Evolutionary conservation across 1,140 invertebrate species (phyloP).

Genomic region (Sarcophaga bullata): DNA sequence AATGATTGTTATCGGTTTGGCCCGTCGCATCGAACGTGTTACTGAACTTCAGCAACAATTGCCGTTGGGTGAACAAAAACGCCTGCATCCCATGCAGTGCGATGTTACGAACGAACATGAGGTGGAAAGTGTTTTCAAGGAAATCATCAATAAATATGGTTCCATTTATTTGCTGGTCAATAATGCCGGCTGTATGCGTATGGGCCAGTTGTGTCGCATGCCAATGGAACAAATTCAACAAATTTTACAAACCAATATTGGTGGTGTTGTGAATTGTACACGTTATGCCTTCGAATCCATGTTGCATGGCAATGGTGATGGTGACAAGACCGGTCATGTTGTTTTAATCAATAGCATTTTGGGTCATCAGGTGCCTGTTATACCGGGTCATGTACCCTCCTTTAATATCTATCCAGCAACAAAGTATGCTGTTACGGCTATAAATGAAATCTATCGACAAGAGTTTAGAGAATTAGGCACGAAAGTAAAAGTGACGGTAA

Average conservation of each 20-base stretch:
- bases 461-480: conserved; percentile 44
- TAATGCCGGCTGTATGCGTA: conserved; percentile 72
- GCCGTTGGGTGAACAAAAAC: conserved; percentile 50
- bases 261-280: conserved; percentile 73
- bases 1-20: conserved; percentile 75
- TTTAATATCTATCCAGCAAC: conserved; percentile 73
- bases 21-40: conserved; percentile 71
- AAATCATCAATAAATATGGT: conserved; percentile 71
- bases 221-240: conserved; percentile 65
- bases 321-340: conserved; percentile 74
- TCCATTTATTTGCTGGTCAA: conserved; percentile 79
- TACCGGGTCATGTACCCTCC: conserved; percentile 47
- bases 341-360: conserved; percentile 74
- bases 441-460: conserved; percentile 71
- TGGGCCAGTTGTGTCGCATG: conserved; percentile 69
- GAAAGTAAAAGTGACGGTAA: conserved; percentile 65
- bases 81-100: conserved; percentile 69
- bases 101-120: conserved; percentile 76
- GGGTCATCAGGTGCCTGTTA: conserved; percentile 63
- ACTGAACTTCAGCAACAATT: conserved; percentile 63
- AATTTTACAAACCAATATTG: conserved; percentile 75
- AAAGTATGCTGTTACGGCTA: conserved; percentile 77
- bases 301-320: conserved; percentile 63
- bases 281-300: conserved; percentile 74
- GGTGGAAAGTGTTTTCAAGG: conserved; percentile 73